These are phyloP conservation scores for Drosophila cracens DNA, from an alignment of 2,888 invertebrate genomes.

Conservation along the genomic window DNA sequence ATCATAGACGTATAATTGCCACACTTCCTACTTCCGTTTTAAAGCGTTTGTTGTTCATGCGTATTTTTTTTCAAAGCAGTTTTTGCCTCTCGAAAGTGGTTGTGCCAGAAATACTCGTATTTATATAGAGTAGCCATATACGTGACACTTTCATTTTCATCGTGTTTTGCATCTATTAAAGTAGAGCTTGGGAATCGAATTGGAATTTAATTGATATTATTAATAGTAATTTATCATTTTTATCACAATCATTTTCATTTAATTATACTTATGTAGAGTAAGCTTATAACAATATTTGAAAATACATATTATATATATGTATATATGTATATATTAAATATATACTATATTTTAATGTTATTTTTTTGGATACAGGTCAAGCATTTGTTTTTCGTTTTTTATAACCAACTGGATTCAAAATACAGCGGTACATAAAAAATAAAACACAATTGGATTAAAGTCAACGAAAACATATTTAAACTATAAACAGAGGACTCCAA, in stretches of 20 bases:
- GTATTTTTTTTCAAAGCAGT: slow-evolving; percentile 18
- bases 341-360: slow-evolving; percentile 3
- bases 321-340: too few species aligned
- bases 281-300: too few species aligned
- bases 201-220: slow-evolving; percentile 21
- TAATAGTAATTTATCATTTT: neutral
- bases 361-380: neutral
- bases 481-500: neutral
- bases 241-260: neutral
- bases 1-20: slow-evolving; percentile 55
- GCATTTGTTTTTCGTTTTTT: rapidly evolving
- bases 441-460: neutral
- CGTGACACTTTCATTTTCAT: slow-evolving; percentile 69
- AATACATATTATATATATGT: neutral
- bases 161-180: slow-evolving; percentile 3
- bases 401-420: too few species aligned
- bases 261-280: neutral
- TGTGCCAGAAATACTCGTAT: slow-evolving; percentile 36
- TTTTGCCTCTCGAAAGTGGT: slow-evolving; percentile 68
- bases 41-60: slow-evolving; percentile 25
- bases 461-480: neutral
- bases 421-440: too few species aligned
- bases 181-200: neutral
- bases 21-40: slow-evolving; percentile 70
- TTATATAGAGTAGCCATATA: slow-evolving; percentile 27